Base-by-base conservation (phyloP, 2,888 invertebrate species). In the Metellina segmentata region DNA sequence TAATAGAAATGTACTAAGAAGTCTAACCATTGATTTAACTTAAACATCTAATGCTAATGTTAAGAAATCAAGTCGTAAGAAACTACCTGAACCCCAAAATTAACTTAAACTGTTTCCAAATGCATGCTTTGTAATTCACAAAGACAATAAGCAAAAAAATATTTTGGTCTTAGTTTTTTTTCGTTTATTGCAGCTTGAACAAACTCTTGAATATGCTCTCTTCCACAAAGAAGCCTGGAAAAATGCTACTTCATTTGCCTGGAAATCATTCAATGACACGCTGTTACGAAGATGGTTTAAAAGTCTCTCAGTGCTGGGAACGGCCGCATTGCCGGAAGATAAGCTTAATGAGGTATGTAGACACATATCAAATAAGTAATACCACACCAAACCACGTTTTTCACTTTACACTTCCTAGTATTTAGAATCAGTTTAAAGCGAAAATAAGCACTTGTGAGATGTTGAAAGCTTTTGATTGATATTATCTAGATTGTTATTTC, bases 141-240 rank as follows among this genome's bases (percentile, higher is more conserved):
- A 34, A 34, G 4, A 6, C 69, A 69, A 69, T 6, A 69, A 13
- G 11, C 16, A 69, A 69, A 69, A 13, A n/a, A 13, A 13, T 4
- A 7, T 7, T 19, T 9, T 11, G 8, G 34, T 34, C 8, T n/a
- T 9, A 49, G 0, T 74, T 52, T 7, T n/a, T n/a, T 20, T 74
- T n/a, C 48, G 34, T 74, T 51, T 77, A 19, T 85, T 81, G n/a
- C 81, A 94, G 94, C 93, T 94, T 0, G 93, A 94, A 13, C 93
- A 93, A 13, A 94, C 93, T 11, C 85, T 94, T 51, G 93, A 93
- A 70, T 93, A 93, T 49, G 94, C 95, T 0, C 93, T 93, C 0
- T 97, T 97, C 94, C 97, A 97, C 94, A 96, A 97, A 94, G 95
- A 97, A 0, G 97, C 97, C 0, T 97, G 97, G 97, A 96, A 96